A percentile compares a stretch with the other conserved stretches of the same genome.
Evolutionary conservation across 1,140 invertebrate genomes (phyloP).

Genomic region (Saccostrea echinata): DNA sequence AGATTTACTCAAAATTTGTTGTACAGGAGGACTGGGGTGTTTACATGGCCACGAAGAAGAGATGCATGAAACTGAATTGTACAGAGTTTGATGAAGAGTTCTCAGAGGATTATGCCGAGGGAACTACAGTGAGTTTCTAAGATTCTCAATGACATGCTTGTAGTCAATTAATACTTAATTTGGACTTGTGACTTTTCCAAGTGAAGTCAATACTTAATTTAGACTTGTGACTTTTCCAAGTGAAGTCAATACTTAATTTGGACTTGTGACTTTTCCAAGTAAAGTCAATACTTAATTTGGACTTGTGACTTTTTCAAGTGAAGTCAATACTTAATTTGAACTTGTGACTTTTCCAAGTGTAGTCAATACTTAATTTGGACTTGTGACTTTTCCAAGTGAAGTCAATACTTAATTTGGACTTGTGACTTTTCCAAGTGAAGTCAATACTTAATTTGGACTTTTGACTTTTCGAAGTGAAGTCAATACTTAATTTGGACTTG

Average conservation of each 20-base stretch:
- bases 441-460: no score
- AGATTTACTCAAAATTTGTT: background rate
- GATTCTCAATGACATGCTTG: no score
- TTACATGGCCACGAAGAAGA: slow-evolving; percentile 72
- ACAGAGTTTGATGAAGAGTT: slow-evolving; percentile 77
- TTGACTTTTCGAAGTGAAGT: no score
- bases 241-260: background rate
- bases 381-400: no score
- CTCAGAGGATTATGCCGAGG: slow-evolving; percentile 70
- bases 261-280: background rate
- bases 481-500: no score
- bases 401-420: no score
- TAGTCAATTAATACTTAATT: background rate
- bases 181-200: background rate
- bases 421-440: no score
- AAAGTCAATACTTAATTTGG: background rate
- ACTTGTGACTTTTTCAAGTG: background rate
- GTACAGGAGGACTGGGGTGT: slow-evolving; percentile 78
- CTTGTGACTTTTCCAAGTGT: no score
- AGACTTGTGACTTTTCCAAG: background rate
- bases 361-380: no score
- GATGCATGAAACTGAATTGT: slow-evolving; percentile 74
- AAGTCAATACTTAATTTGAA: background rate
- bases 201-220: background rate
- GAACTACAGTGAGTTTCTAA: slow-evolving; percentile 56